Evolutionary conservation across 2,888 invertebrate genomes (phyloP), one percentile per base, ranked within the genome.

Genomic region (Dascillus cervinus): DNA sequence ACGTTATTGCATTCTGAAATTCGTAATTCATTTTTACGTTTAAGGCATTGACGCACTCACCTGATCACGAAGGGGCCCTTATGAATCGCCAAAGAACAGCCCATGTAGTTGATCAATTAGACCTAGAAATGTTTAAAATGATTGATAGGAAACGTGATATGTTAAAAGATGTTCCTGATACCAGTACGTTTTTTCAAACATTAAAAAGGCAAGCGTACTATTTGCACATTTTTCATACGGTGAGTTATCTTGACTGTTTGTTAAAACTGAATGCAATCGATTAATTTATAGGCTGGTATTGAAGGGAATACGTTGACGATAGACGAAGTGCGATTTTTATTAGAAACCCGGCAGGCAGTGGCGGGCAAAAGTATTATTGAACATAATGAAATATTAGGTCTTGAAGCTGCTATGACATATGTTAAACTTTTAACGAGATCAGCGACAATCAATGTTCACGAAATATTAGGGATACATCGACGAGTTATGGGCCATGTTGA

Each of bases 261-360:
- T 15, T 12, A 29, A 19, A 26, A 9, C 15, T 8, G 15, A 14
- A 22, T 22, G 13, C 13, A 13, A 11, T 12, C 15, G 13, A 12
- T n/a, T 21, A n/a, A 12, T 29, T 43, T 49, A 31, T 33, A 62
- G 61, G 56, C 92, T 11, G 96, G 90, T 12, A 92, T 97, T 43
- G 97, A 97, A 67, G 96, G 96, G 0, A 97, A 97, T 58, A 96
- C 96, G 0, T 88, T 98, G 83, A 86, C 89, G 2, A 69, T 97
- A 22, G 80, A 85, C 11, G 91, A 97, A 62, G 89, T 96, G 0
- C 73, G 94, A 43, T 85, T 85, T 34, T 80, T 97, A 39, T 71
- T 97, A 11, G 96, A 97, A 66, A 96, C 95, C 0, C 75, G 84
- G 22, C 75, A 86, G 53, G 86, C 83, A 0, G 84, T 92, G 1